Evolutionary conservation across 2,797 vertebrate genomes (phyloP).

Genomic region (Chlorospingus semifuscus): DNA sequence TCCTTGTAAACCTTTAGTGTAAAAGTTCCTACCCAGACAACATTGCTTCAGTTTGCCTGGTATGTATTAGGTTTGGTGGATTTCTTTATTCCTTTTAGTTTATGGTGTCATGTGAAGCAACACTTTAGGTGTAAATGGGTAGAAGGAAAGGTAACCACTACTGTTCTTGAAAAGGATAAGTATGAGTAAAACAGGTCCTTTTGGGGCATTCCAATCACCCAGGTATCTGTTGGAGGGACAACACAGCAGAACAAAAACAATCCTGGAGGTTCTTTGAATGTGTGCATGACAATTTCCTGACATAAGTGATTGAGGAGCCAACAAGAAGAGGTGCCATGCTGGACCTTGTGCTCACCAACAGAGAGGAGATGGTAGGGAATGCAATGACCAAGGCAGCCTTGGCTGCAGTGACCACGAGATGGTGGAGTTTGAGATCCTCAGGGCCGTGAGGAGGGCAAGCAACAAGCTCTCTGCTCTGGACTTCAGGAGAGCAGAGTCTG

Average conservation of each 20-base stretch:
- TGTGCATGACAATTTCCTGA: not conserved
- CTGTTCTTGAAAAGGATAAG: not conserved
- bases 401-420: not conserved
- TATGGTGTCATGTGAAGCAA: not conserved
- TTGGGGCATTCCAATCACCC: not conserved
- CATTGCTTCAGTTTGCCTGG: not conserved
- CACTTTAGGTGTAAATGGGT: not conserved
- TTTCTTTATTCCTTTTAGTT: not conserved
- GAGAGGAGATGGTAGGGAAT: not conserved
- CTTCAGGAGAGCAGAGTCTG: not conserved
- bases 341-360: not conserved
- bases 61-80: not conserved
- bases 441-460: not conserved
- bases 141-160: not conserved
- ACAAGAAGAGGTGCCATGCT: not conserved
- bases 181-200: not conserved
- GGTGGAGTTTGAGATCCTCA: not conserved
- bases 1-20: not conserved
- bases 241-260: fast-evolving
- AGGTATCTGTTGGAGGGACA: not conserved
- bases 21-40: not conserved
- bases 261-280: not conserved
- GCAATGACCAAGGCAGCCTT: not conserved
- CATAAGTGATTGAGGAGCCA: not conserved
- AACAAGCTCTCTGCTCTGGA: not conserved